Conservation (phyloP, 1,140 invertebrate genomes). For the Anastrepha ludens region DNA sequence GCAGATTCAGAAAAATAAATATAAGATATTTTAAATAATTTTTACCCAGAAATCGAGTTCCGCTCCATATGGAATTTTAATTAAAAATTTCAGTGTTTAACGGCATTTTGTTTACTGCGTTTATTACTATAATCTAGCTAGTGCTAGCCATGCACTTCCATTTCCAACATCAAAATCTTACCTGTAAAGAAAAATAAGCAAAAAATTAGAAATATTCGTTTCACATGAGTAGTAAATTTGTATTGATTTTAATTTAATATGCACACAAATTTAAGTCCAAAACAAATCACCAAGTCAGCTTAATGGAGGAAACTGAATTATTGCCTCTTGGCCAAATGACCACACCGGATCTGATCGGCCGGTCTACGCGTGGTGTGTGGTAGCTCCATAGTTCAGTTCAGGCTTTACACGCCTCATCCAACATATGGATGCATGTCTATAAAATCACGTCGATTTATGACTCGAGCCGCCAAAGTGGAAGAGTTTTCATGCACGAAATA, state of each 20-base stretch:
- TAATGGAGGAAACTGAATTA: slow-evolving; percentile 27
- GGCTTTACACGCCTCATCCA: neutral
- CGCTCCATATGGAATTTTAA: neutral
- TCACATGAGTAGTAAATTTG: neutral
- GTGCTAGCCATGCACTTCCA: too few relatives aligned
- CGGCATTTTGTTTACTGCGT: neutral
- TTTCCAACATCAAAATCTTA: neutral
- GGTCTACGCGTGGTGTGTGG: slow-evolving; percentile 6
- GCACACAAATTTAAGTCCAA: neutral
- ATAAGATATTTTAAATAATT: neutral
- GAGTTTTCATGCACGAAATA: neutral
- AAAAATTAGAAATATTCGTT: neutral
- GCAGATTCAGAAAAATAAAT: too few relatives aligned
- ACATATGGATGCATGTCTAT: neutral
- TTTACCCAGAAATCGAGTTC: neutral
- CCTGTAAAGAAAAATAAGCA: slow-evolving; percentile 10
- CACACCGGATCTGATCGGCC: neutral
- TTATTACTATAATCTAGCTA: neutral
- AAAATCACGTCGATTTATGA: slow-evolving; percentile 32
- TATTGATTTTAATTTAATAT: slow-evolving; percentile 1
- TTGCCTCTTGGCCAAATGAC: neutral
- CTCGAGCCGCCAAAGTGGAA: slow-evolving; percentile 4
- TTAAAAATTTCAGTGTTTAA: neutral
- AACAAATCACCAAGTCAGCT: neutral
- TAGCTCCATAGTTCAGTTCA: neutral